Evolutionary conservation across 2,888 invertebrate species (phyloP).

Genomic region (Philereme transversata): DNA sequence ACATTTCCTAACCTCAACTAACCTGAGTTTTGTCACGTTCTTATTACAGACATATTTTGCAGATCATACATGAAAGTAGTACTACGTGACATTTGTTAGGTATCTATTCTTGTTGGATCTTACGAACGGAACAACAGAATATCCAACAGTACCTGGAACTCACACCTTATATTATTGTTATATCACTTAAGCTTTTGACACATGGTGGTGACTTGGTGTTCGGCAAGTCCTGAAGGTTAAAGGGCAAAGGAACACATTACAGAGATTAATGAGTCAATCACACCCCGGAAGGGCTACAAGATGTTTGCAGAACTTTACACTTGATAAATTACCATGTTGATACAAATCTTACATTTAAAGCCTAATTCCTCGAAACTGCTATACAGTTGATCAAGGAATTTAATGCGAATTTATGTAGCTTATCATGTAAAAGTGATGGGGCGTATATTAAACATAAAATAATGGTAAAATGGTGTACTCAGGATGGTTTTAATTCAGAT

Average conservation of each 20-base stretch:
- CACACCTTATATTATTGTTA: slow-evolving; percentile 7
- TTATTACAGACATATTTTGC: no score
- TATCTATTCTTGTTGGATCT: neutral
- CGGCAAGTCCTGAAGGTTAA: slow-evolving; percentile 20
- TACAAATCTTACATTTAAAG: neutral
- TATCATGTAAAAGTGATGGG: no score
- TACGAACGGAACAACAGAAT: neutral
- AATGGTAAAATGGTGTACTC: no score
- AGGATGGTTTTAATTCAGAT: no score
- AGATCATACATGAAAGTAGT: no score
- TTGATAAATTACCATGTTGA: slow-evolving; percentile 19
- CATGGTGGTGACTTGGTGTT: slow-evolving; percentile 15
- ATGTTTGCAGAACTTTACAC: slow-evolving; percentile 12
- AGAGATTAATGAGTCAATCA: slow-evolving; percentile 35
- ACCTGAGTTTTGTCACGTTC: no score
- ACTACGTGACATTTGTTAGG: no score
- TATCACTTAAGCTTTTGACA: slow-evolving; percentile 28
- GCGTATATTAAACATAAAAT: no score
- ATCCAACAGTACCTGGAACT: neutral
- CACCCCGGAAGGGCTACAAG: slow-evolving; percentile 3
- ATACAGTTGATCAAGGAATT: slow-evolving; percentile 2
- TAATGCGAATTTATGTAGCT: neutral
- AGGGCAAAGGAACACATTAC: slow-evolving; percentile 16
- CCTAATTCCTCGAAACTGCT: neutral
- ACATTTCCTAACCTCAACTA: no score